Base-by-base conservation (phyloP, 2,888 invertebrate species). In the Matsumyia berberina region DNA sequence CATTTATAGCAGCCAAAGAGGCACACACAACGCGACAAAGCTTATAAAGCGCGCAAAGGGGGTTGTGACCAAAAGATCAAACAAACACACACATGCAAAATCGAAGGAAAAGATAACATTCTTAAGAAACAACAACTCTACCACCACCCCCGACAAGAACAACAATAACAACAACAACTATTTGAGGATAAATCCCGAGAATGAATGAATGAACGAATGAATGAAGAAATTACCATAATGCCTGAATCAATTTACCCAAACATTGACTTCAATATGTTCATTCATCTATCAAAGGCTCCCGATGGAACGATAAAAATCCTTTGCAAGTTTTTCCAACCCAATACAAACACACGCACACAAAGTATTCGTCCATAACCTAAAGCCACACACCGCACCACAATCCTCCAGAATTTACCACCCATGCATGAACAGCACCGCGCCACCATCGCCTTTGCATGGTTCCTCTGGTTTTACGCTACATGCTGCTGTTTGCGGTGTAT, bases 191-290 rank as follows among this genome's bases (percentile, higher is more conserved):
- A 39, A 64, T 70, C 66, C 62, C 11, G 31, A 55, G 49, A 60
- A 60, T 60, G 31, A 74, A 74, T 60, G 60, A 79, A 58, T 66
- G 72, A 66, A 58, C 35, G 66, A 66, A 51, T 53, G 35, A 80
- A 57, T 67, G 67, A 67, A 80, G 67, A 74, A 80, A 80, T 74
- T 74, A 80, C 80, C 73, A 80, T 80, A 74, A 73, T 80, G 74
- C 80, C 74, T 60, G 74, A 80, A 80, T 74, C 80, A 67, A 73
- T 80, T 80, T 74, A 80, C 74, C 67, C 80, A 60, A 67, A 74
- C 67, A 67, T 74, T 74, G 74, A 74, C 74, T 80, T 74, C 80
- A 74, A 67, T 73, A 80, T 67, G 55, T 80, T 74, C 67, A 80
- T 67, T 80, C 67, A 67, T 80, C 80, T 80, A 74, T 80, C 80